A percentile compares a stretch with the other conserved stretches of the same genome.
Evolutionary conservation across 2,113 vertebrate genomes (phyloP).

Genomic region (Vireo altiloquus): DNA sequence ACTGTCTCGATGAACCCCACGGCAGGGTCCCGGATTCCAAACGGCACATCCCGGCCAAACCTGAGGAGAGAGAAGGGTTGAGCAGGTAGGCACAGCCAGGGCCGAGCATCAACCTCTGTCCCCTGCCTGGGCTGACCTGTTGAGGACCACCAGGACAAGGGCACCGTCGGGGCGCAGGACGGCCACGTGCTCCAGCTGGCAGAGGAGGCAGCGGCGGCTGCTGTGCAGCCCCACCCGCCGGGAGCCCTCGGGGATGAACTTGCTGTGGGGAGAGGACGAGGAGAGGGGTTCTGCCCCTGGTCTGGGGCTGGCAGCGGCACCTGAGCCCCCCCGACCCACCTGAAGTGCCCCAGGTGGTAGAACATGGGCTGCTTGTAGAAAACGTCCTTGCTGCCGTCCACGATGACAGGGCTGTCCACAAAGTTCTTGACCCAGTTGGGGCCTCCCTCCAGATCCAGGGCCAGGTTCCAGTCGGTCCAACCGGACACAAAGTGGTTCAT

Average conservation of each 20-base stretch:
- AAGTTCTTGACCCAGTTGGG: constrained; percentile 95
- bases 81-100: rapidly evolving
- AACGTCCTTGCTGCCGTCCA: constrained; percentile 74
- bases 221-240: constrained; percentile 79
- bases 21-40: constrained; percentile 79
- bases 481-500: constrained; percentile 85
- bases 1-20: constrained; percentile 74
- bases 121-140: constrained; percentile 70
- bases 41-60: constrained; percentile 56
- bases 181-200: constrained; percentile 75
- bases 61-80: neutral
- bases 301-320: rapidly evolving
- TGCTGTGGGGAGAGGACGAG: constrained; percentile 67
- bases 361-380: constrained; percentile 97
- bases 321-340: constrained; percentile 67
- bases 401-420: constrained; percentile 90
- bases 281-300: rapidly evolving
- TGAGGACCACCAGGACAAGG: constrained; percentile 81
- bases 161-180: constrained; percentile 77
- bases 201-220: neutral
- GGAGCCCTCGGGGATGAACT: constrained; percentile 88
- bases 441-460: constrained; percentile 81
- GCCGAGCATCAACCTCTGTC: rapidly evolving
- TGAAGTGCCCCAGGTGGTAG: constrained; percentile 92
- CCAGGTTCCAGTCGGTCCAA: constrained; percentile 97